phyloP scores from a whole-genome alignment of 2,888 invertebrate species.

The Mystacides longicornis region DNA sequence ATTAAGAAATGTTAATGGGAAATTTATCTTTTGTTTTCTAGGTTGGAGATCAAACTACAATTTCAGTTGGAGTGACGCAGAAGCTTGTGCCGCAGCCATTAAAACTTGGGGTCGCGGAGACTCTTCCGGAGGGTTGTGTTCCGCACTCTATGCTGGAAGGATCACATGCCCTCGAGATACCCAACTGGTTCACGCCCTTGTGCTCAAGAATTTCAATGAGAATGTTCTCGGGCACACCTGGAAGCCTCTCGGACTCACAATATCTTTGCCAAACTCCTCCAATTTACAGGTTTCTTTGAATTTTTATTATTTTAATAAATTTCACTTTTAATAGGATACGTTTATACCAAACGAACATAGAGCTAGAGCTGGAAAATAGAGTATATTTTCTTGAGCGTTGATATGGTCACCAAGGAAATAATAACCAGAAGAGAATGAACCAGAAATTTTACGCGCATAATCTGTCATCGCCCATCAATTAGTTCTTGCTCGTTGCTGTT shows the following conservation, averaged over 20 bases:
- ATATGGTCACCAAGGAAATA: too few relatives aligned
- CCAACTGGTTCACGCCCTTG: constrained; percentile 23
- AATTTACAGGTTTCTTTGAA: constrained; percentile 15
- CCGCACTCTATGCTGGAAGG: constrained; percentile 38
- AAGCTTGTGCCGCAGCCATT: constrained; percentile 27
- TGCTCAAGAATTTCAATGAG: constrained; percentile 27
- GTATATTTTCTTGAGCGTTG: too few relatives aligned
- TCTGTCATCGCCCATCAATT: too few relatives aligned
- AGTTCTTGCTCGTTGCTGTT: too few relatives aligned
- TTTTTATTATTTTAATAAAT: neutral
- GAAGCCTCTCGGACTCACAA: constrained; percentile 26
- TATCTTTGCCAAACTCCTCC: constrained; percentile 46
- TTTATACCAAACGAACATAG: too few relatives aligned
- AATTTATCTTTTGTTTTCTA: constrained; percentile 24
- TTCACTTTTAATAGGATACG: neutral
- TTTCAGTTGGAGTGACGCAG: constrained; percentile 45
- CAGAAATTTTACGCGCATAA: too few relatives aligned
- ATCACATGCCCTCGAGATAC: constrained; percentile 34
- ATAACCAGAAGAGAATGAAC: neutral
- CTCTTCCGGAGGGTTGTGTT: constrained; percentile 27
- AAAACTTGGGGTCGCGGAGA: constrained; percentile 12
- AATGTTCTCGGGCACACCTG: constrained; percentile 29
- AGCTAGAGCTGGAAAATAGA: too few relatives aligned
- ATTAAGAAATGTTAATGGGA: neutral
- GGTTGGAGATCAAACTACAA: constrained; percentile 44